Conservation (phyloP, 2,797 vertebrate genomes). For the Ficedula albicollis region DNA sequence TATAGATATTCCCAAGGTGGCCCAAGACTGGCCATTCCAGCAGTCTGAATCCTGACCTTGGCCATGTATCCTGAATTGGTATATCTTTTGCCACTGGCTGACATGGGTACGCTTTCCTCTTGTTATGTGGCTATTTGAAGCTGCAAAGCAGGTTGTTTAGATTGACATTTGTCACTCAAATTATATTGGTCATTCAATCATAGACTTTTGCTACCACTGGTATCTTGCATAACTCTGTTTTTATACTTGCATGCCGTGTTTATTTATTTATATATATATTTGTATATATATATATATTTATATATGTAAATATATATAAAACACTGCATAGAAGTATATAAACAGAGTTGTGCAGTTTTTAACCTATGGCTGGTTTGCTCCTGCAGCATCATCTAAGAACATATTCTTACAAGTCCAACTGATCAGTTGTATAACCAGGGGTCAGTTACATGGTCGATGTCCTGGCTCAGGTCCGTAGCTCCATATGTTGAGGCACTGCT, state of each 20-base stretch:
- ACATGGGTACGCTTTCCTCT: not conserved
- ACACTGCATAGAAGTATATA: not conserved
- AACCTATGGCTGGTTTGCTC: not conserved
- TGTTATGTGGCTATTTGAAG: not conserved
- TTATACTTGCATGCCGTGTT: accelerated
- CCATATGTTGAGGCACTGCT: not conserved
- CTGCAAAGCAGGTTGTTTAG: not conserved
- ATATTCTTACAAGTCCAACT: not conserved
- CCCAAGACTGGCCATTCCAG: not conserved
- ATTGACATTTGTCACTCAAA: not conserved
- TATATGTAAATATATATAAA: not conserved
- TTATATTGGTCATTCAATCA: not conserved
- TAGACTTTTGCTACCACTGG: not conserved
- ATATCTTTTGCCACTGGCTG: not conserved
- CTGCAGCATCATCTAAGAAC: not conserved
- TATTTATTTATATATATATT: too few relatives aligned
- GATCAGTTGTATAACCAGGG: not conserved
- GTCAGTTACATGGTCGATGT: not conserved
- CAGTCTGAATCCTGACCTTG: not conserved
- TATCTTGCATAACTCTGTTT: not conserved
- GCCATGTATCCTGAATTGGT: not conserved
- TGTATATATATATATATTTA: not conserved
- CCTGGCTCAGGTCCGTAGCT: not conserved
- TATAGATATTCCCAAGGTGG: not conserved
- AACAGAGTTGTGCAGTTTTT: not conserved